These are phyloP conservation scores for Zeugodacus cucurbitae DNA, from an alignment of 1,140 invertebrate genomes.

Conservation along the genomic window DNA sequence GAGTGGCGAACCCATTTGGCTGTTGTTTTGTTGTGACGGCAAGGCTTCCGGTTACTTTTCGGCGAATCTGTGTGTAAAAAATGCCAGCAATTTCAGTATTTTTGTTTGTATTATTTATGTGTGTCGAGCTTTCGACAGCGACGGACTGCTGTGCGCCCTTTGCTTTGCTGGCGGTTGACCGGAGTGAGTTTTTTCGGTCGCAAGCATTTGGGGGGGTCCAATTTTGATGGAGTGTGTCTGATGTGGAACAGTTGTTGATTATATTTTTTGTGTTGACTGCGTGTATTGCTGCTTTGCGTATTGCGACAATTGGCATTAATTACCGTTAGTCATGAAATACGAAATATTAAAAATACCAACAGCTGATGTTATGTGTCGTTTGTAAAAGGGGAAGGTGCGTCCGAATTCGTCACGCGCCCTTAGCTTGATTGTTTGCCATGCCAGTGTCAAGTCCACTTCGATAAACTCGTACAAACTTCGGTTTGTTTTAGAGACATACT, in stretches of 20 bases:
- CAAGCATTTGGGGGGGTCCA: neutral
- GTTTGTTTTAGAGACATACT: neutral
- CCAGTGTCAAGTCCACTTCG: neutral
- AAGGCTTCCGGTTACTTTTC: neutral
- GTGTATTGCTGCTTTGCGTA: neutral
- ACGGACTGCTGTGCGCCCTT: neutral
- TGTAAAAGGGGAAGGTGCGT: neutral
- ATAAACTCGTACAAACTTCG: neutral
- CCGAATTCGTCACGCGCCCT: neutral
- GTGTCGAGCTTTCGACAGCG: neutral
- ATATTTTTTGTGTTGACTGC: neutral
- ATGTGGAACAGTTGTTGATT: neutral
- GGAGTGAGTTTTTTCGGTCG: neutral
- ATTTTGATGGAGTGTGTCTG: slow-evolving; percentile 12
- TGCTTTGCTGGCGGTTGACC: neutral
- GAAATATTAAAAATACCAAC: neutral
- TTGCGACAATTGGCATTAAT: slow-evolving; percentile 30
- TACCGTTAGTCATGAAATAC: slow-evolving; percentile 17
- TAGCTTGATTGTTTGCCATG: neutral
- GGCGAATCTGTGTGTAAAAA: neutral
- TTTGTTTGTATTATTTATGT: neutral
- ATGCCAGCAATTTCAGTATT: neutral
- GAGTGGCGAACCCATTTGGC: neutral
- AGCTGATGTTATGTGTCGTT: neutral
- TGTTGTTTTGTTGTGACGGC: slow-evolving; percentile 21